These are phyloP conservation scores for Dufourea novaeangliae DNA, from an alignment of 1,140 invertebrate genomes.

Conservation along the genomic window DNA sequence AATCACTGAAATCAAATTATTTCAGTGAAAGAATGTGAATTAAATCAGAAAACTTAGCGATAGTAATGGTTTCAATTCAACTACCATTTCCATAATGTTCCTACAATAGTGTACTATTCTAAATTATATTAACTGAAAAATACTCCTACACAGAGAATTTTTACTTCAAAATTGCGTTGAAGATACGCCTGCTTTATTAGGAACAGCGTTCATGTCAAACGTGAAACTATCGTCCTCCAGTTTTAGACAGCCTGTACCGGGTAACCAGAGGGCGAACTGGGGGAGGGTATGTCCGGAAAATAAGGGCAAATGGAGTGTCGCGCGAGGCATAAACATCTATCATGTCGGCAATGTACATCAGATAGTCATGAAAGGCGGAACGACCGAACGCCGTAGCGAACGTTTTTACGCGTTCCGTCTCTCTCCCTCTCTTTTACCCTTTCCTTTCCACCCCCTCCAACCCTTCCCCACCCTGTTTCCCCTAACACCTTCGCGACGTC, in stretches of 20 bases:
- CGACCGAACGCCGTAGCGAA: conserved; percentile 44
- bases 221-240: no score
- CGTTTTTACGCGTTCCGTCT: conserved; percentile 35
- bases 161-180: no score
- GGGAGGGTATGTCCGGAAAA: conserved; percentile 42
- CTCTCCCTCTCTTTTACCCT: background rate
- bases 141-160: no score
- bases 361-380: conserved; percentile 68
- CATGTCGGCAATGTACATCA: conserved; percentile 64
- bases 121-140: no score
- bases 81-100: no score
- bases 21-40: no score
- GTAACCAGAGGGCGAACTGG: background rate
- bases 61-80: no score
- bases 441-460: conserved; percentile 16
- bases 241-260: background rate
- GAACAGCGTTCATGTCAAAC: no score
- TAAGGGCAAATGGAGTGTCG: conserved; percentile 62
- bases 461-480: background rate
- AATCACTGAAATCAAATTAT: no score
- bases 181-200: no score
- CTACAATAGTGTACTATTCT: no score
- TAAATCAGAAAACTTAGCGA: no score
- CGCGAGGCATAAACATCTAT: conserved; percentile 61
- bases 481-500: background rate